Base-by-base conservation (phyloP, 2,797 vertebrate species). In the Sarcoramphus papa region DNA sequence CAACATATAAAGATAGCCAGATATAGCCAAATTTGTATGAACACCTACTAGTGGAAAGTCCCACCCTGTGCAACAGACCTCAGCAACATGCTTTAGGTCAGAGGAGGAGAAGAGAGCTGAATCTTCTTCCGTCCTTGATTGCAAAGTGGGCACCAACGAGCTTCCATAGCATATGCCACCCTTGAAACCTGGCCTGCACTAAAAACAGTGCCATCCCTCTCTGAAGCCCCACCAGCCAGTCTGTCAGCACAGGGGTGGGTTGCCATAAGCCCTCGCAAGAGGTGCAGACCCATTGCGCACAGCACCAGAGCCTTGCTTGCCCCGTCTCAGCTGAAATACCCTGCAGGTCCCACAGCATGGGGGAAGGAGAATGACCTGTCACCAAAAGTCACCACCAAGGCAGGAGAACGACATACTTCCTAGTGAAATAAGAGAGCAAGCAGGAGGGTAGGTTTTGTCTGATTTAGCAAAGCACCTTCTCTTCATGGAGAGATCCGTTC, bases 21-120 rank as follows among this genome's bases (percentile, higher is more conserved):
- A 94, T 92, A 93, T 6, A 94, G 79, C 31, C 59, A 59, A 45
- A 86, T 84, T 81, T 84, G 65, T 90, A 51, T 14, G 41, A 94
- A 96, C 89, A 68, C 69, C 91, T 92, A 95, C 95, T 35, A 45
- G 28, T 5, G 87, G 93, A 93, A 97, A 96, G 92, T 88, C 93
- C 87, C 53, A 1, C 25, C 12, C 65, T 79, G 65, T 2, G 16
- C 93, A 91, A 40, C 45, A 97, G 79, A 92, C 31, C 51, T 84
- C 51, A 48, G 76, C 82, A 69, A 67, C 20, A 64, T 31, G 43
- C 56, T 85, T 77, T 78, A 81, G 76, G 50, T 75, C 41, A 65
- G 78, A 70, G n/a, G 28, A 72, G 43, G 24, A 82, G 70, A 60
- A 51, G 31, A 81, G 20, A 92, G 6, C 5, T 76, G 40, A 78